Conservation (phyloP, 2,113 vertebrate species). For the Camelus dromedarius region DNA sequence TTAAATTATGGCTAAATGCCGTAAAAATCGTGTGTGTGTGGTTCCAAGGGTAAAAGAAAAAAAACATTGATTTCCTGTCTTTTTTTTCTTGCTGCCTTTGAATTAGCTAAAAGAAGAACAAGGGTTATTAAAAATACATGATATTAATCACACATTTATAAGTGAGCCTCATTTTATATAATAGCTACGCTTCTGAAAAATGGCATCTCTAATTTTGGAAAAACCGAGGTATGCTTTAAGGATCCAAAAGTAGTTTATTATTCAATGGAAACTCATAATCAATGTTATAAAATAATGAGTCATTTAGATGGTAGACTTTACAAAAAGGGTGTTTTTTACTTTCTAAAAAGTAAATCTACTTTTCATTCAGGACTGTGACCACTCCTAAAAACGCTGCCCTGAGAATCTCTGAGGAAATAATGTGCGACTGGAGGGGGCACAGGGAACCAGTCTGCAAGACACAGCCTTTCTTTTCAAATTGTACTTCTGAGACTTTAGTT, state of each 20-base stretch:
- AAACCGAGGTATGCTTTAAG: not conserved
- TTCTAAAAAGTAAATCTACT: not conserved
- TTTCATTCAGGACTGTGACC: not conserved
- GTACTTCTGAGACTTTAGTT: not conserved
- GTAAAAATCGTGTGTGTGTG: not conserved
- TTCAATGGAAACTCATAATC: not conserved
- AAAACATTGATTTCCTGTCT: constrained; percentile 51
- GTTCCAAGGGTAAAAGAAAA: not conserved
- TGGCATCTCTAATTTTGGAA: constrained; percentile 35
- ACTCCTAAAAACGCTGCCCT: not conserved
- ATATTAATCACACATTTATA: constrained; percentile 48
- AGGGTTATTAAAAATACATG: constrained; percentile 62
- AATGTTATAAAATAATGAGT: not conserved
- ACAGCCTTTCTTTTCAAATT: not conserved
- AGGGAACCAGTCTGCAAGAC: not conserved
- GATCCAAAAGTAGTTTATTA: not conserved
- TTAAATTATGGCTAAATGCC: constrained; percentile 25
- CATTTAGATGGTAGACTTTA: not conserved
- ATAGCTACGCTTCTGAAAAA: constrained; percentile 24
- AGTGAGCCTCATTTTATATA: constrained; percentile 49
- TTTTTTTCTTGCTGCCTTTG: not conserved
- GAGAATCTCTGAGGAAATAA: not conserved
- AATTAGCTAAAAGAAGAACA: constrained; percentile 55
- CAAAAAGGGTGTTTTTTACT: not conserved
- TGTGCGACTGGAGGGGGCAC: not conserved